These are phyloP conservation scores for Stichopus horrens DNA, from an alignment of 53 echinoderm and acorn worm genomes.

Conservation along the genomic window DNA sequence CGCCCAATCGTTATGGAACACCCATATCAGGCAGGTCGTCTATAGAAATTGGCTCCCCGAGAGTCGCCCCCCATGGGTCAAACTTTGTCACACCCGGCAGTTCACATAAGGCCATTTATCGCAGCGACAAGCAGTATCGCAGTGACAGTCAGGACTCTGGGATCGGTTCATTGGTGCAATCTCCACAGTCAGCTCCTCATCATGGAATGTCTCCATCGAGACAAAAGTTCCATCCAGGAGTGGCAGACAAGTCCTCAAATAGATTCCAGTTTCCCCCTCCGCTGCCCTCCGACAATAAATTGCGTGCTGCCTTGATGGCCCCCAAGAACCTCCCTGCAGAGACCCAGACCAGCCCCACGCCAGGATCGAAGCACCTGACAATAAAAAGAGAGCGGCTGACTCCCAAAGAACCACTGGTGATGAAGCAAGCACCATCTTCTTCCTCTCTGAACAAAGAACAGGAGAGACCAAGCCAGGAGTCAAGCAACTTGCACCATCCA, in stretches of 20 bases:
- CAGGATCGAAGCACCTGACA: not conserved
- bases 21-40: constrained; percentile 93
- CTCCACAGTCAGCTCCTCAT: constrained; percentile 58
- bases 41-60: constrained; percentile 78
- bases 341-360: constrained; percentile 25
- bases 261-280: constrained; percentile 89
- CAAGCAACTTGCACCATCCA: not conserved
- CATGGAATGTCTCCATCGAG: constrained; percentile 52
- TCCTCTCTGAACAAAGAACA: not conserved
- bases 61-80: constrained; percentile 62
- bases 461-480: not conserved
- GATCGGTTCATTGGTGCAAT: constrained; percentile 58
- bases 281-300: constrained; percentile 75
- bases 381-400: not conserved
- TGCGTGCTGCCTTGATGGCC: constrained; percentile 80
- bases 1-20: constrained; percentile 82
- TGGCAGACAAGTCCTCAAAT: constrained; percentile 46
- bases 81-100: constrained; percentile 91
- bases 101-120: constrained; percentile 81
- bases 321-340: constrained; percentile 43
- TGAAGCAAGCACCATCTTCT: not conserved
- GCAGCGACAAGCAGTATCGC: constrained; percentile 71
- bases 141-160: constrained; percentile 92
- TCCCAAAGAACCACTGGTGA: not conserved
- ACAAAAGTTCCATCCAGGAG: not conserved